phyloP scores from a whole-genome alignment of 2,888 invertebrate genomes.

The Gymnoscelis rufifasciata region DNA sequence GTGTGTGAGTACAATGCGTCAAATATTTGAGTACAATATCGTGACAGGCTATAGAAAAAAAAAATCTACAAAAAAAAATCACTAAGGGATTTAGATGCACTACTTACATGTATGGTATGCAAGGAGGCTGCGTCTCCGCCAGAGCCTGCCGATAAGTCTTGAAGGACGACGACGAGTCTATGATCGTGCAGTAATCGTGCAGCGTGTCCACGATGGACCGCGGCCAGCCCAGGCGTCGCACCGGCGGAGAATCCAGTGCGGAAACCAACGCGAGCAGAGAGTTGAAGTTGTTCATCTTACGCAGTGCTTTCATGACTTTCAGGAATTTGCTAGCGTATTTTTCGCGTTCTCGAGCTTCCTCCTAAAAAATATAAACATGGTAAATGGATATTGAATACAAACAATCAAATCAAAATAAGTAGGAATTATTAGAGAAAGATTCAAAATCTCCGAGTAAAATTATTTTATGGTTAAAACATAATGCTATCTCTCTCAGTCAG shows the following conservation, averaged over 20 bases:
- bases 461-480: too few relatives aligned
- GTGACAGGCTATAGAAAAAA: too few relatives aligned
- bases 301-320: constrained; percentile 98
- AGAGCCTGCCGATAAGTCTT: constrained; percentile 96
- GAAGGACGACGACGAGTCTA: constrained; percentile 99
- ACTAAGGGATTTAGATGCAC: neutral
- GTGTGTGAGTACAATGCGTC: too few relatives aligned
- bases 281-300: constrained; percentile 99
- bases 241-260: constrained; percentile 97
- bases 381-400: neutral
- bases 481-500: too few relatives aligned
- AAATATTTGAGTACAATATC: too few relatives aligned
- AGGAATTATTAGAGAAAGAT: too few relatives aligned
- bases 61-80: too few relatives aligned
- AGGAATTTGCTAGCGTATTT: constrained; percentile 96
- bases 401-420: neutral
- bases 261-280: constrained; percentile 97
- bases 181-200: constrained; percentile 96
- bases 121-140: constrained; percentile 96
- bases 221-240: constrained; percentile 95
- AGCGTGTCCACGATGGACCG: constrained; percentile 94
- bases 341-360: constrained; percentile 96
- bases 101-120: constrained; percentile 98
- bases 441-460: too few relatives aligned
- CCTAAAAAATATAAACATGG: constrained; percentile 39